Percentiles rank a stretch among this genome's conserved stretches.
Evolutionary conservation across 1,140 invertebrate species (phyloP).

Genomic region (Limonius californicus): DNA sequence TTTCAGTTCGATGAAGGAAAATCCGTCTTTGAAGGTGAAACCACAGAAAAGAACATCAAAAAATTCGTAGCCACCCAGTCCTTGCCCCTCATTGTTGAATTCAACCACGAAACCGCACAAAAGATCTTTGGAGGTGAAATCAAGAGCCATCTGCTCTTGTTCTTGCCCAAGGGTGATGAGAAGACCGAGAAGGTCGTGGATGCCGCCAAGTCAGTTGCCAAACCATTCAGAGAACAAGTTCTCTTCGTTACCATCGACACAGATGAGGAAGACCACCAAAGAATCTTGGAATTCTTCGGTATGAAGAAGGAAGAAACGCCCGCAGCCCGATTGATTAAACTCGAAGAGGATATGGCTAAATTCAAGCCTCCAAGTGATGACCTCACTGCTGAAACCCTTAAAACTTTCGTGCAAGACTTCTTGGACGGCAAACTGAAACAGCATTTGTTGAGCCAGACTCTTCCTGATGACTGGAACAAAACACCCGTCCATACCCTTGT

Average conservation of each 20-base stretch:
- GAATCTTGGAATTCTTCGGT: constrained; percentile 99
- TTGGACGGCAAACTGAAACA: constrained; percentile 90
- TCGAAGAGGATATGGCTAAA: constrained; percentile 98
- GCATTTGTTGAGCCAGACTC: constrained; percentile 88
- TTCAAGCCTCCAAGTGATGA: constrained; percentile 87
- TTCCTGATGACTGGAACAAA: constrained; percentile 97
- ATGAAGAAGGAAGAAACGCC: constrained; percentile 92
- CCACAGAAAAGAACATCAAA: constrained; percentile 65
- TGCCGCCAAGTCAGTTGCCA: constrained; percentile 73
- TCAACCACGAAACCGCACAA: constrained; percentile 94
- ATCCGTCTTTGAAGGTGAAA: constrained; percentile 71
- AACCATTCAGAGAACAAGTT: constrained; percentile 86
- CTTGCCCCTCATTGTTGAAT: constrained; percentile 93
- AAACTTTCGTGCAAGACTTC: constrained; percentile 83
- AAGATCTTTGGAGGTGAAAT: constrained; percentile 98
- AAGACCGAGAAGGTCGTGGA: constrained; percentile 73
- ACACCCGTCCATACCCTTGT: constrained; percentile 92
- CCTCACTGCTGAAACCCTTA: constrained; percentile 71
- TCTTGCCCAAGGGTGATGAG: constrained; percentile 86
- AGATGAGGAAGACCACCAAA: constrained; percentile 91
- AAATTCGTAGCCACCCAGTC: constrained; percentile 83
- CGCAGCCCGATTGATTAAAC: constrained; percentile 85
- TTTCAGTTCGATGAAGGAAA: constrained; percentile 92
- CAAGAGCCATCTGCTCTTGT: constrained; percentile 92
- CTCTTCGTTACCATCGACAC: constrained; percentile 95